Percentiles rank a stretch among this genome's conserved stretches.
phyloP scores from a whole-genome alignment of 2,797 vertebrate genomes.

The Miopithecus talapoin region DNA sequence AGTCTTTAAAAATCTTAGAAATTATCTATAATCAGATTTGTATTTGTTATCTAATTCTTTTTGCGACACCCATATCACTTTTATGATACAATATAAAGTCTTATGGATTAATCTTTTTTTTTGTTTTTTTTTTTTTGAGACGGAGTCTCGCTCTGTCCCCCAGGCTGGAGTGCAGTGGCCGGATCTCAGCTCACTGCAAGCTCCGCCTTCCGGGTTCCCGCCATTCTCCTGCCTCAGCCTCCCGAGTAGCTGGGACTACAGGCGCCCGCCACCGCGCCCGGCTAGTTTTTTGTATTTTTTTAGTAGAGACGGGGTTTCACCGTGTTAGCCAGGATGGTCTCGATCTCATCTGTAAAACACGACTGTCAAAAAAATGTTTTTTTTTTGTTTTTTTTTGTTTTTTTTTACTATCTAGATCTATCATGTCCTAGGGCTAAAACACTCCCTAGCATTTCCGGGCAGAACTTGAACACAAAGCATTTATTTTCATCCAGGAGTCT shows the following conservation, averaged over 20 bases:
- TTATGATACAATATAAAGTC: background rate
- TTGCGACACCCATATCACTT: background rate
- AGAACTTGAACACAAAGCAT: background rate
- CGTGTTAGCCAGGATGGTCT: too few relatives aligned
- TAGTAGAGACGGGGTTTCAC: too few relatives aligned
- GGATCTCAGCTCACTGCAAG: too few relatives aligned
- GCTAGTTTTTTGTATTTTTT: too few relatives aligned
- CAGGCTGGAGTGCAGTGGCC: too few relatives aligned
- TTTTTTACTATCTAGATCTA: background rate
- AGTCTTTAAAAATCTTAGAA: background rate
- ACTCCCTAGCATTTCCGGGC: background rate
- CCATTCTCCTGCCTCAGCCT: too few relatives aligned
- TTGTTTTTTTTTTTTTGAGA: background rate
- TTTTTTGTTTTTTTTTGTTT: background rate
- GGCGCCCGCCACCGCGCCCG: too few relatives aligned
- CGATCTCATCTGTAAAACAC: background rate
- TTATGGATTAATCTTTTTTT: background rate
- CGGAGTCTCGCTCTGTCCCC: too few relatives aligned
- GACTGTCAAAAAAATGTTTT: background rate
- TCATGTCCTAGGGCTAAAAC: background rate
- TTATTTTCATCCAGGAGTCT: background rate
- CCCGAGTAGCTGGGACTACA: too few relatives aligned
- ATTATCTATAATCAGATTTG: background rate
- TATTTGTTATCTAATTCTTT: background rate
- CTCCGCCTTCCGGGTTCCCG: too few relatives aligned